These are phyloP conservation scores for Fulmarus glacialis DNA, from an alignment of 2,113 vertebrate species.

Conservation along the genomic window DNA sequence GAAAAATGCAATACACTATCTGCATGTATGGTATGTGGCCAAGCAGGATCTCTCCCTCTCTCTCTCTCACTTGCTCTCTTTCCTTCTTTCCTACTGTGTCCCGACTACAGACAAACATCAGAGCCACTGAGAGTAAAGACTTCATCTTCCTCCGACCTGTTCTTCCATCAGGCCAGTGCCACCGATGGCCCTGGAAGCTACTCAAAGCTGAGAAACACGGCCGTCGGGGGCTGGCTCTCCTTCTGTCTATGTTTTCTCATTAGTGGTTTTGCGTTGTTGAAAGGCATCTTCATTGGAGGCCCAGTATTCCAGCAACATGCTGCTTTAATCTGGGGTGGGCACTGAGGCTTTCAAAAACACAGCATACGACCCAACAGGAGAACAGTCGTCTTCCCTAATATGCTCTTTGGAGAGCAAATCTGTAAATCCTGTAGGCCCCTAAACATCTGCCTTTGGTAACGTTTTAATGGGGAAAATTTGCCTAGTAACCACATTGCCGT, in stretches of 20 bases:
- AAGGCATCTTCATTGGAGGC: slow-evolving; percentile 72
- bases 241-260: slow-evolving; percentile 70
- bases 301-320: slow-evolving; percentile 64
- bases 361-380: slow-evolving; percentile 40
- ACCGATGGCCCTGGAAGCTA: neutral
- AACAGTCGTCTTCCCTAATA: slow-evolving; percentile 41
- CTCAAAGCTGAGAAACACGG: slow-evolving; percentile 47
- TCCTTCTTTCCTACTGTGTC: neutral
- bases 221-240: neutral
- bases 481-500: slow-evolving; percentile 41
- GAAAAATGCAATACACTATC: slow-evolving; percentile 36
- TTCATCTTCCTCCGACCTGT: neutral
- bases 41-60: neutral
- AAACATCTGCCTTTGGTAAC: slow-evolving; percentile 69
- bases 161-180: neutral
- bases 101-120: neutral
- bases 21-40: neutral
- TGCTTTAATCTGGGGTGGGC: slow-evolving; percentile 72
- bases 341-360: slow-evolving; percentile 58
- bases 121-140: neutral
- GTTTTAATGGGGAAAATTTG: slow-evolving; percentile 67
- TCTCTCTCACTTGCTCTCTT: neutral
- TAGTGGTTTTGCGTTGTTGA: slow-evolving; percentile 75
- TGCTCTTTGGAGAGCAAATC: slow-evolving; percentile 61
- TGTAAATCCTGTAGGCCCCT: slow-evolving; percentile 65